Evolutionary conservation across 2,888 invertebrate species (phyloP).

Genomic region (Pocota personata): DNA sequence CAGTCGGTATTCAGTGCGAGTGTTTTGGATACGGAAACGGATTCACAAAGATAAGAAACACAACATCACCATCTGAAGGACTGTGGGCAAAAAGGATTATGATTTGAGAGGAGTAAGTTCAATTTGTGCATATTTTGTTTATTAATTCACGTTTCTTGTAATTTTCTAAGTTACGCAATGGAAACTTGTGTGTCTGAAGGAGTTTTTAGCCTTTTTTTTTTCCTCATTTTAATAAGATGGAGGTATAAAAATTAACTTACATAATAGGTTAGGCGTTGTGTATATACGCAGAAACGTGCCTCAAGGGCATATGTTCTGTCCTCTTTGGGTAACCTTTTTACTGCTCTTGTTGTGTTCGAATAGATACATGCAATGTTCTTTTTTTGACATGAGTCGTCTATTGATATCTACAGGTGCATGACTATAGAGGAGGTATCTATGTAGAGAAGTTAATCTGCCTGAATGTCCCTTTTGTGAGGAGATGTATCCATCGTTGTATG

Average conservation of each 20-base stretch:
- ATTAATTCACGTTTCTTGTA: not conserved
- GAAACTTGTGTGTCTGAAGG: constrained; percentile 21
- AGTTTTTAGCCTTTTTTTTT: constrained; percentile 39
- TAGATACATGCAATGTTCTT: constrained; percentile 22
- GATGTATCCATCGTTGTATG: not conserved
- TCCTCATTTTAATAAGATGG: not conserved
- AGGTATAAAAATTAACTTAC: constrained; percentile 62
- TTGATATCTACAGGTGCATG: constrained; percentile 69
- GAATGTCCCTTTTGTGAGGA: not conserved
- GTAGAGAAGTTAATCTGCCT: not conserved
- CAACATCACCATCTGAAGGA: constrained; percentile 21
- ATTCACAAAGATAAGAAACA: not conserved
- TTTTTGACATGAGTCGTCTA: not conserved
- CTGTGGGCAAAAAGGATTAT: constrained; percentile 59
- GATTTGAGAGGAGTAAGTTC: constrained; percentile 70
- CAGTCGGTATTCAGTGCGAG: constrained; percentile 11
- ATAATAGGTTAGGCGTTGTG: constrained; percentile 67
- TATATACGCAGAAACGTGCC: constrained; percentile 56
- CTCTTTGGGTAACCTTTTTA: constrained; percentile 17
- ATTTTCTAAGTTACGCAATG: constrained; percentile 56
- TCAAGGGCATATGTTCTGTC: constrained; percentile 62
- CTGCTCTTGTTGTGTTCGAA: constrained; percentile 31
- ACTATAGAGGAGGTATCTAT: not conserved
- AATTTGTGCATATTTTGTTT: constrained; percentile 9
- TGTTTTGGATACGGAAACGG: constrained; percentile 3